These are phyloP conservation scores for Zingel zingel DNA, from an alignment of 2,113 vertebrate species.

Conservation along the genomic window DNA sequence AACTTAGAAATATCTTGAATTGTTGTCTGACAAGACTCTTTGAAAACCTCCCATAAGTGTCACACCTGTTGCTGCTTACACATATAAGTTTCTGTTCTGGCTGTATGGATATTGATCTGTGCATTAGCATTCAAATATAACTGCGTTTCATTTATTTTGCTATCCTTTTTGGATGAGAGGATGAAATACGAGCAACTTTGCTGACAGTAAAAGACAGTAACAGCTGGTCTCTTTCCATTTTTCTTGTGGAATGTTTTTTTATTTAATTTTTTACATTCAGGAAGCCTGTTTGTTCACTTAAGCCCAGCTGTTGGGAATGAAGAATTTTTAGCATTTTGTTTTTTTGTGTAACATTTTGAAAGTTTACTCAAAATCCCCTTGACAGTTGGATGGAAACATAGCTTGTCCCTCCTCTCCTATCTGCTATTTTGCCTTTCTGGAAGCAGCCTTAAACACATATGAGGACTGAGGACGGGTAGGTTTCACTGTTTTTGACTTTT, in stretches of 20 bases:
- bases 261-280: slow-evolving; percentile 12
- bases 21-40: not conserved
- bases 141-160: not conserved
- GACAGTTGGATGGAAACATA: slow-evolving; percentile 32
- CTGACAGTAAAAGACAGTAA: slow-evolving; percentile 12
- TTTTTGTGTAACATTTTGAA: slow-evolving; percentile 9
- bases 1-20: not conserved
- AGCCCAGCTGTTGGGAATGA: slow-evolving; percentile 44
- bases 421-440: slow-evolving; percentile 14
- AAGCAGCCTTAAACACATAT: slow-evolving; percentile 11
- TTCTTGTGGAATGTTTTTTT: not conserved
- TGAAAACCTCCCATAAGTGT: not conserved
- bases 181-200: slow-evolving; percentile 11
- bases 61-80: slow-evolving; percentile 25
- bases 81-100: not conserved
- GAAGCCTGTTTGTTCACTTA: slow-evolving; percentile 41
- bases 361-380: slow-evolving; percentile 25
- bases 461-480: not conserved
- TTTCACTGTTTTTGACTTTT: slow-evolving; percentile 1
- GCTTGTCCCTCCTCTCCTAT: not conserved
- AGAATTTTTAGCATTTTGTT: slow-evolving; percentile 11
- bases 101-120: not conserved
- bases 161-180: not conserved
- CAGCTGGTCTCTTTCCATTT: slow-evolving; percentile 13
- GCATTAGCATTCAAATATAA: not conserved